A percentile compares a stretch with the other conserved stretches of the same genome.
These are phyloP conservation scores for Otocyon megalotis DNA, from an alignment of 2,113 vertebrate species.

Conservation along the genomic window DNA sequence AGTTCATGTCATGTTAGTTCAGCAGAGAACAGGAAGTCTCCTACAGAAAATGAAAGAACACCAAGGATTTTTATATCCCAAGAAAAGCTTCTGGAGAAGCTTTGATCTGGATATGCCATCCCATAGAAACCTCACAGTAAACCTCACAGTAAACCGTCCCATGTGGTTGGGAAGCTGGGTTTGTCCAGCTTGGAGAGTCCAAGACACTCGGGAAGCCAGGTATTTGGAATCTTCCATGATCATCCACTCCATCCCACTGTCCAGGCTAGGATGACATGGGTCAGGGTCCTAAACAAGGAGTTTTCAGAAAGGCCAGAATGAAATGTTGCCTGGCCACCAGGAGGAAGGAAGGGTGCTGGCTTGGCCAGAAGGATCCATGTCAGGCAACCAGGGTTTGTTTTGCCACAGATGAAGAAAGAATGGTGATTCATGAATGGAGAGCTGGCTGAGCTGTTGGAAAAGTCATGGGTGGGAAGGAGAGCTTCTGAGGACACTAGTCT, in stretches of 20 bases:
- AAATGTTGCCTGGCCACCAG: not conserved
- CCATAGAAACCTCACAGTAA: not conserved
- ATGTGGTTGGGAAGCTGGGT: not conserved
- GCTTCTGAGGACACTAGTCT: slow-evolving; percentile 26
- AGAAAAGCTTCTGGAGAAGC: not conserved
- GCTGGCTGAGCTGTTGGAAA: slow-evolving; percentile 9
- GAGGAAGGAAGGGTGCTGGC: not conserved
- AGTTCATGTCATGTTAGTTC: not conserved
- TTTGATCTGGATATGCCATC: not conserved
- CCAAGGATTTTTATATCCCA: not conserved
- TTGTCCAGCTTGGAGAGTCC: not conserved
- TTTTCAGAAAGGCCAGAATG: not conserved
- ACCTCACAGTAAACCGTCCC: not conserved
- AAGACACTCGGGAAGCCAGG: not conserved
- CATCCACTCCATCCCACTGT: fast-evolving
- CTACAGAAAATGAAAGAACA: not conserved
- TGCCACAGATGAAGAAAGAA: not conserved
- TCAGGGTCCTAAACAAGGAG: not conserved
- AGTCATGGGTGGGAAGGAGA: slow-evolving; percentile 1
- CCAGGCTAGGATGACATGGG: not conserved
- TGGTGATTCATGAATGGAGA: slow-evolving; percentile 43
- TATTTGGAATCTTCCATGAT: not conserved
- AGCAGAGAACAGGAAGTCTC: not conserved
- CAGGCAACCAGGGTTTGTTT: not conserved
- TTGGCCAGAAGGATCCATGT: not conserved